Evolutionary conservation across 2,797 vertebrate species (phyloP).

Genomic region (Lutjanus campechanus): DNA sequence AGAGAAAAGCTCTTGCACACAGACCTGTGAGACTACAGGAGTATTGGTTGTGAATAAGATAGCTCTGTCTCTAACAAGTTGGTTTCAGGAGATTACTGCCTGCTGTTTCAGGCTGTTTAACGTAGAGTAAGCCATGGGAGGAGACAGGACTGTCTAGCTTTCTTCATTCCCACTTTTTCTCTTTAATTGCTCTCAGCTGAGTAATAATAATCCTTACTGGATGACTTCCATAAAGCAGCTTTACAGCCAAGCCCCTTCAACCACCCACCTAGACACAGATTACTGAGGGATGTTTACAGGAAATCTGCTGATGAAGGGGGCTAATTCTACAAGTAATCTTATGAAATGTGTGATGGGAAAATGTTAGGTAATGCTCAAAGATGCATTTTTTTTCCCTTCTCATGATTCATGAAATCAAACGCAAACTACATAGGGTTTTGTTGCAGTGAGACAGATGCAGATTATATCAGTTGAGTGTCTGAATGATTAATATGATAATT

Average conservation of each 20-base stretch:
- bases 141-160: constrained; percentile 21
- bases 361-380: constrained; percentile 7
- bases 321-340: constrained; percentile 7
- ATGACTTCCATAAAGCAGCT: constrained; percentile 80
- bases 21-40: neutral
- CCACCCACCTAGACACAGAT: constrained; percentile 75
- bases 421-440: neutral
- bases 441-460: neutral
- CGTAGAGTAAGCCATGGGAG: constrained; percentile 19
- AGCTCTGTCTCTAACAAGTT: constrained; percentile 26
- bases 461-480: constrained; percentile 7
- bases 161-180: constrained; percentile 56
- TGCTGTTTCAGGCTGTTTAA: constrained; percentile 52
- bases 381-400: neutral
- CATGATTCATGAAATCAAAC: neutral
- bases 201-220: constrained; percentile 78
- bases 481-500: neutral
- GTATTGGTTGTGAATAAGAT: constrained; percentile 15
- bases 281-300: constrained; percentile 62
- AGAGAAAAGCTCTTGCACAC: constrained; percentile 17
- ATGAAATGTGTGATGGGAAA: constrained; percentile 51
- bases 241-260: constrained; percentile 66
- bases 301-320: constrained; percentile 59
- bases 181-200: constrained; percentile 68
- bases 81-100: constrained; percentile 53